These are phyloP conservation scores for Amblyornis subalaris DNA, from an alignment of 2,113 vertebrate genomes.

Conservation along the genomic window DNA sequence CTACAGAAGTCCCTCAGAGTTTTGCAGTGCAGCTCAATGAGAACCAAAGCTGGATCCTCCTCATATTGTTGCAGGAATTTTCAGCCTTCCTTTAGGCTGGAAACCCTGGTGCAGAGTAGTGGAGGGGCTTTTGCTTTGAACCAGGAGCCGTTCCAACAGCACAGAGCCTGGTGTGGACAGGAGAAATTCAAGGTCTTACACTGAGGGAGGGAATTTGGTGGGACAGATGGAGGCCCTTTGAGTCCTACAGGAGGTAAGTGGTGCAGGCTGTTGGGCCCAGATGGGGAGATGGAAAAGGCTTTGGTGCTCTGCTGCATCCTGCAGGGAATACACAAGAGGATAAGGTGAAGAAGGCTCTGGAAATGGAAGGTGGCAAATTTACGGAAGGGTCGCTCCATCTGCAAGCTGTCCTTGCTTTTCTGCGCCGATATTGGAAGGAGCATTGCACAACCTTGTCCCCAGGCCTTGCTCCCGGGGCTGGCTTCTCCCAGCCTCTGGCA, in stretches of 20 bases:
- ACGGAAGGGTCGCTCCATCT: rapidly evolving
- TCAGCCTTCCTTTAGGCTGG: background rate
- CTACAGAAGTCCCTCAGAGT: background rate
- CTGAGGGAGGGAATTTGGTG: background rate
- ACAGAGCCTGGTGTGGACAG: background rate
- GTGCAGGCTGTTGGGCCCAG: background rate
- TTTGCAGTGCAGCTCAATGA: background rate
- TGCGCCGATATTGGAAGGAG: background rate
- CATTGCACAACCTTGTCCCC: background rate
- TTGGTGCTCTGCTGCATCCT: background rate
- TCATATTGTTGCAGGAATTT: background rate
- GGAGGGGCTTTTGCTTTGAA: background rate
- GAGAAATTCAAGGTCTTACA: background rate
- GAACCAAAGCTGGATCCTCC: background rate
- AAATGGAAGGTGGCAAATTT: background rate
- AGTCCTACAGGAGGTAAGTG: background rate
- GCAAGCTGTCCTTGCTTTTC: background rate
- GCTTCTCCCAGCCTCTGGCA: background rate
- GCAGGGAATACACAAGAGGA: background rate
- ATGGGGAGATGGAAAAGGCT: background rate
- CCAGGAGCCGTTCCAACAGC: background rate
- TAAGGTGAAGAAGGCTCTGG: background rate
- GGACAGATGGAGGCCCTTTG: background rate
- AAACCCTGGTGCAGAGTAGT: rapidly evolving
- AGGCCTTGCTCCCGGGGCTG: background rate